A percentile compares a stretch with the other conserved stretches of the same genome.
phyloP scores from a whole-genome alignment of 2,888 invertebrate genomes.

The Dendrolimus houi region DNA sequence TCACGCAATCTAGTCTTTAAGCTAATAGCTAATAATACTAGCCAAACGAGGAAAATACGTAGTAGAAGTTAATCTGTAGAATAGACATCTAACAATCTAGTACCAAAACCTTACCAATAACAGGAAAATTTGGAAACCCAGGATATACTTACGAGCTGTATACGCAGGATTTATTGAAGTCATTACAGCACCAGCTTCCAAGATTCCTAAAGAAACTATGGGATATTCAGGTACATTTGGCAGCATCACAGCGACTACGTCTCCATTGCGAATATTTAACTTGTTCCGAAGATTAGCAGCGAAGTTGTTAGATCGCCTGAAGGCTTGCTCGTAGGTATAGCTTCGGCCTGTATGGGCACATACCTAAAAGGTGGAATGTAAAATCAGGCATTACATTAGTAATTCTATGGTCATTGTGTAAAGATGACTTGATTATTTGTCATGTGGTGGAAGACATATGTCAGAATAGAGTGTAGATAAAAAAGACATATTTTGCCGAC shows the following conservation, averaged over 20 bases:
- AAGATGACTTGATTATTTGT: too few species aligned
- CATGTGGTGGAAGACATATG: too few species aligned
- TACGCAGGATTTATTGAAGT: neutral
- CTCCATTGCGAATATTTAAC: conserved; percentile 75
- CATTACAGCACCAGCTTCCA: neutral
- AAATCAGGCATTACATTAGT: too few species aligned
- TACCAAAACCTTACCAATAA: too few species aligned
- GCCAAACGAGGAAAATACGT: too few species aligned
- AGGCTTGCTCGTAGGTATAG: conserved; percentile 80
- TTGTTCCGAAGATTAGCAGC: conserved; percentile 77
- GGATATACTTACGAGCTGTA: neutral
- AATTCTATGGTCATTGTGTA: too few species aligned
- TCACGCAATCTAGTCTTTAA: too few species aligned
- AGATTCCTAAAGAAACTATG: conserved; percentile 74
- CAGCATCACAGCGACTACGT: conserved; percentile 80
- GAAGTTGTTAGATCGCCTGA: conserved; percentile 77
- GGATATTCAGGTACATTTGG: conserved; percentile 84
- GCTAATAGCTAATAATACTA: too few species aligned
- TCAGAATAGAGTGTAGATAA: too few species aligned
- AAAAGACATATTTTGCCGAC: too few species aligned
- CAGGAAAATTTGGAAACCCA: neutral
- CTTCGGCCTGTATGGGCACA: conserved; percentile 80
- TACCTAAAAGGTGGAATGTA: conserved; percentile 56
- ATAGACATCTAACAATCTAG: too few species aligned
- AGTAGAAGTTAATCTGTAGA: too few species aligned